Evolutionary conservation across 2,797 vertebrate genomes (phyloP).

Genomic region (Merluccius polli): DNA sequence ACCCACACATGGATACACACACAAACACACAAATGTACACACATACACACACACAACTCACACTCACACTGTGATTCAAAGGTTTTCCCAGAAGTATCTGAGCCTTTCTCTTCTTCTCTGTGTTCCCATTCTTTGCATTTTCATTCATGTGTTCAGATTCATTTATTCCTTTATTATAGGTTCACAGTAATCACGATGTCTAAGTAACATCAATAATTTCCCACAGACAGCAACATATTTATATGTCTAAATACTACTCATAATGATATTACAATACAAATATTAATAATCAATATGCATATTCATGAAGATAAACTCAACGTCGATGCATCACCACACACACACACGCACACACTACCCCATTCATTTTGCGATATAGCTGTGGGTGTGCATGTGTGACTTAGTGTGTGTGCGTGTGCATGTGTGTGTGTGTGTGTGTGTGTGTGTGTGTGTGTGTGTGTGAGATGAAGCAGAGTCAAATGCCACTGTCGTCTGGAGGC

Average conservation of each 20-base stretch:
- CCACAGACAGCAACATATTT: neutral
- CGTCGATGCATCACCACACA: neutral
- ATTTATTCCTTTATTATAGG: neutral
- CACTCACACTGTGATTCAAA: neutral
- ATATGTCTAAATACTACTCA: too few species aligned
- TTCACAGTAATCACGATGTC: neutral
- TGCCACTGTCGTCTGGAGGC: slow-evolving; percentile 60
- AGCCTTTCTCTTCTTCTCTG: neutral
- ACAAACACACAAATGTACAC: too few species aligned
- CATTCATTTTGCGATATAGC: neutral
- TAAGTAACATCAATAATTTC: neutral
- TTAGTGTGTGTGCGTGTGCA: slow-evolving; percentile 19
- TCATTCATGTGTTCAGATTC: neutral
- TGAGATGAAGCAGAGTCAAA: slow-evolving; percentile 67
- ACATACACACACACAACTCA: too few species aligned
- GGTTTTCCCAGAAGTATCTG: too few species aligned
- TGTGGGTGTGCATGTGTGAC: neutral
- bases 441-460: slow-evolving; percentile 31
- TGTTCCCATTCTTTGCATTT: too few species aligned
- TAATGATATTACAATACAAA: too few species aligned
- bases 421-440: slow-evolving; percentile 29
- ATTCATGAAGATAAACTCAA: neutral
- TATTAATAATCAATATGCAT: neutral
- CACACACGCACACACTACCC: neutral
- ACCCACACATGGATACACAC: neutral